Evolutionary conservation across 2,113 vertebrate species (phyloP).

Genomic region (Indicator indicator): DNA sequence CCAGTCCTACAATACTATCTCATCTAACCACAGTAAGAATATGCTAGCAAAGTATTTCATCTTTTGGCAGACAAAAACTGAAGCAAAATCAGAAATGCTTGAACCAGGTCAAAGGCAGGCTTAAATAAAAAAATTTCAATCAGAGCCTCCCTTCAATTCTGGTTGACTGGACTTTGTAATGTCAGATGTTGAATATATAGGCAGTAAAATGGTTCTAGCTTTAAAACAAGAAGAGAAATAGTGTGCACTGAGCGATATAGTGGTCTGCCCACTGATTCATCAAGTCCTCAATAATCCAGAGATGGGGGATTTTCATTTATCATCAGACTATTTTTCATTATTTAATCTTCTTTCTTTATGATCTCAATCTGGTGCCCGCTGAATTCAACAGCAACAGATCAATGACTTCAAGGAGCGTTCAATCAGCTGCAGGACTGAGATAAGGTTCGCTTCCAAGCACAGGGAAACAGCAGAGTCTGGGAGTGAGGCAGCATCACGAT

Average conservation of each 20-base stretch:
- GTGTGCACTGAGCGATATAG: neutral
- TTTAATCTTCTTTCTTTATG: neutral
- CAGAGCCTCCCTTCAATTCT: neutral
- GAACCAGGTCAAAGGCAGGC: neutral
- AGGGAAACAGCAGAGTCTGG: neutral
- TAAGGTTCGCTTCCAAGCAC: neutral
- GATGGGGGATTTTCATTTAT: neutral
- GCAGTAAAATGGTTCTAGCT: neutral
- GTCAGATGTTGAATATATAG: neutral
- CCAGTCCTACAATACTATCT: neutral
- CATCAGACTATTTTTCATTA: neutral
- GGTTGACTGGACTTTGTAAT: neutral
- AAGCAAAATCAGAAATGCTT: neutral
- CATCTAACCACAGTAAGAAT: neutral
- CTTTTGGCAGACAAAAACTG: neutral
- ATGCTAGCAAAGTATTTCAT: neutral
- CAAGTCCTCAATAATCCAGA: neutral
- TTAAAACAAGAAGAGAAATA: neutral
- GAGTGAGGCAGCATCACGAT: neutral
- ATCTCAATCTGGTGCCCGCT: neutral
- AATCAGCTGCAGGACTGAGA: neutral
- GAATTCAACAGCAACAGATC: neutral
- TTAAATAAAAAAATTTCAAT: neutral
- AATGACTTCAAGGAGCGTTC: neutral
- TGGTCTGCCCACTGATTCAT: neutral